phyloP scores from a whole-genome alignment of 2,797 vertebrate genomes.

The Columba guinea region DNA sequence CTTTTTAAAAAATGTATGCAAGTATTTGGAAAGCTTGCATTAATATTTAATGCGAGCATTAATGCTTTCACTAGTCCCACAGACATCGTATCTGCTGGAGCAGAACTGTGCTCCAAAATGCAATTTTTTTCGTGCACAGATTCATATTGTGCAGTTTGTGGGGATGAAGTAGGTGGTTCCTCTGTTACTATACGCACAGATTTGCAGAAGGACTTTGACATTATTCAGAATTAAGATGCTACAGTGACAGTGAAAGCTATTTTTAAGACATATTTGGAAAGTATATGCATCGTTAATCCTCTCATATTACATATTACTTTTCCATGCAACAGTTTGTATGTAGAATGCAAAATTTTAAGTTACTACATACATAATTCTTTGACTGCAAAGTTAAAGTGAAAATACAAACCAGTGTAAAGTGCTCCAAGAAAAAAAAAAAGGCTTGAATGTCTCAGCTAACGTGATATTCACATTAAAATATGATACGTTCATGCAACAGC shows the following conservation, averaged over 20 bases:
- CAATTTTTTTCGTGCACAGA: not conserved
- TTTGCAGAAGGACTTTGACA: slow-evolving; percentile 2
- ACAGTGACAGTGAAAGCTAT: slow-evolving; percentile 12
- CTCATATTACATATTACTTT: not conserved
- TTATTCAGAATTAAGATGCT: slow-evolving; percentile 52
- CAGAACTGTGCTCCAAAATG: not conserved
- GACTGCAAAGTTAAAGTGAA: not conserved
- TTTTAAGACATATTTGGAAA: slow-evolving; percentile 30
- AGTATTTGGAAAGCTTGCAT: not conserved
- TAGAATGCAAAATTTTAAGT: not conserved
- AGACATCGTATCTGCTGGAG: not conserved
- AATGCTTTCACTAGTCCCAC: not conserved
- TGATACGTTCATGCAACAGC: slow-evolving; percentile 27
- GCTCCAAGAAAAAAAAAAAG: not conserved
- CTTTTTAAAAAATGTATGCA: not conserved
- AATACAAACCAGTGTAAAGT: not conserved
- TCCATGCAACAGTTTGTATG: not conserved
- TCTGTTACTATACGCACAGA: slow-evolving; percentile 24
- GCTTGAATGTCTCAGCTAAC: not conserved
- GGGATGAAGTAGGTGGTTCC: slow-evolving; percentile 19
- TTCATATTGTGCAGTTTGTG: not conserved
- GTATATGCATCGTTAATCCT: not conserved
- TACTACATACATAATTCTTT: not conserved
- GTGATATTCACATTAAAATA: slow-evolving; percentile 46
- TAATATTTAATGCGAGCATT: not conserved